Percentiles rank a stretch among this genome's conserved stretches.
These are phyloP conservation scores for Dione juno DNA, from an alignment of 2,888 invertebrate species.

Conservation along the genomic window DNA sequence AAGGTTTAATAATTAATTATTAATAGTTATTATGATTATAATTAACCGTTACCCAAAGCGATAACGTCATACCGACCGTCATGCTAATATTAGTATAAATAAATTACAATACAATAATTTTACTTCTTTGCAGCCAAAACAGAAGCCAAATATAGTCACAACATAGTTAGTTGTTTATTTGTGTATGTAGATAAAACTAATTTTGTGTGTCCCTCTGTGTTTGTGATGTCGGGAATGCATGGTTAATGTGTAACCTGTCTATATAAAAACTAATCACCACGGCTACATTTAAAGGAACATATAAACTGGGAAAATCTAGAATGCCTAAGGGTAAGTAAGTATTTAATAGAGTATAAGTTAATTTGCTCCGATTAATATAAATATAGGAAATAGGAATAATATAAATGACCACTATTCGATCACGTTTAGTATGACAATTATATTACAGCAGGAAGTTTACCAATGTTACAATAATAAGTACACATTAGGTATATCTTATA, in stretches of 20 bases:
- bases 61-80: slow-evolving; percentile 50
- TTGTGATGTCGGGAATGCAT: slow-evolving; percentile 69
- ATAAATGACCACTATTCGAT: background rate
- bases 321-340: slow-evolving; percentile 76
- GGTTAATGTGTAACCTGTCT: slow-evolving; percentile 50
- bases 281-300: slow-evolving; percentile 54
- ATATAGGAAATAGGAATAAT: background rate
- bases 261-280: slow-evolving; percentile 54
- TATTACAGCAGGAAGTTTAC: slow-evolving; percentile 3
- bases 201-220: slow-evolving; percentile 51
- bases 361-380: too few relatives aligned
- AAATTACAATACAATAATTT: slow-evolving; percentile 8
- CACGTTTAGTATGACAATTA: background rate
- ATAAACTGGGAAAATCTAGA: slow-evolving; percentile 52
- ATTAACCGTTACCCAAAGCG: slow-evolving; percentile 36
- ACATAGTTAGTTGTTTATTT: slow-evolving; percentile 50
- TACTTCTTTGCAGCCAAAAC: slow-evolving; percentile 59
- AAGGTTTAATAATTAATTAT: slow-evolving; percentile 7
- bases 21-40: slow-evolving; percentile 17
- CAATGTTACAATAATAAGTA: too few relatives aligned
- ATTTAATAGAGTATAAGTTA: background rate
- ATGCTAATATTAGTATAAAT: slow-evolving; percentile 23
- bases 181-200: slow-evolving; percentile 50
- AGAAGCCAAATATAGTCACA: slow-evolving; percentile 59
- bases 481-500: too few relatives aligned